Evolutionary conservation across 2,113 vertebrate genomes (phyloP).

Genomic region (Condylura cristata): DNA sequence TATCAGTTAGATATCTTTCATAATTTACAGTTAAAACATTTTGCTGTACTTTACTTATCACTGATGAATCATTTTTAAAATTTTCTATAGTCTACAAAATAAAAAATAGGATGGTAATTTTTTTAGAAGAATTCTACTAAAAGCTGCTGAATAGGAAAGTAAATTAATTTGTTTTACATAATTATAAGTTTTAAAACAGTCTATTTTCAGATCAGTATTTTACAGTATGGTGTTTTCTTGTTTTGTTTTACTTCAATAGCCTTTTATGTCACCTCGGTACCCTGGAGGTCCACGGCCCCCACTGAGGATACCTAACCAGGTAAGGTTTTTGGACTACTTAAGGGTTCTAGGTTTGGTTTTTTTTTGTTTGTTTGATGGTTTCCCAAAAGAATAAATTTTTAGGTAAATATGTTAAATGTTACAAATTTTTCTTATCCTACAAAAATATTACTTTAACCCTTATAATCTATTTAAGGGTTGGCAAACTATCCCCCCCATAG

Average conservation of each 20-base stretch:
- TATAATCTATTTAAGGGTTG: background rate
- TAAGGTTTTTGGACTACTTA: constrained; percentile 76
- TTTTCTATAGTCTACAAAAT: constrained; percentile 30
- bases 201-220: background rate
- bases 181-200: background rate
- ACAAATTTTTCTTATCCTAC: background rate
- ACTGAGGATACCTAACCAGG: constrained; percentile 98
- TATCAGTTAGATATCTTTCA: background rate
- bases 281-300: constrained; percentile 97
- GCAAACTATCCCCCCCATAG: background rate
- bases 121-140: constrained; percentile 27
- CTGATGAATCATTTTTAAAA: constrained; percentile 31
- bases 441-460: background rate
- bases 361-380: background rate
- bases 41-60: background rate
- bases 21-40: constrained; percentile 7
- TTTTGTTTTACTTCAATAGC: constrained; percentile 84
- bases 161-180: constrained; percentile 16
- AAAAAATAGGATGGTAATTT: background rate
- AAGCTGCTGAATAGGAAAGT: background rate
- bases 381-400: background rate
- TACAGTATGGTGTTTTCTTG: constrained; percentile 56
- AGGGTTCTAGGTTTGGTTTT: background rate
- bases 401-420: constrained; percentile 20
- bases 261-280: constrained; percentile 99